phyloP scores from a whole-genome alignment of 1,140 invertebrate genomes.

The Tribolium madens region DNA sequence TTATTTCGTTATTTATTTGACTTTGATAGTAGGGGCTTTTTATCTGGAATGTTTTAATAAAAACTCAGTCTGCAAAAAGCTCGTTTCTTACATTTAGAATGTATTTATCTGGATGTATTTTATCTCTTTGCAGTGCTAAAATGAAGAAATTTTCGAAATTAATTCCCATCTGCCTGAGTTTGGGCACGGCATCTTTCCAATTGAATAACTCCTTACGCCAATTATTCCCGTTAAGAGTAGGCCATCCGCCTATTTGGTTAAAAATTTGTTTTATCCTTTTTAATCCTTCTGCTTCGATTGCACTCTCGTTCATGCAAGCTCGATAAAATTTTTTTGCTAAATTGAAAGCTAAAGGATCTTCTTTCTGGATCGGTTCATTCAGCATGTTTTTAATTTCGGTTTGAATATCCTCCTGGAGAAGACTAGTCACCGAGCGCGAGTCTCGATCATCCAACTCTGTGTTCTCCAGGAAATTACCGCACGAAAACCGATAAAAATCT shows the following conservation, averaged over 20 bases:
- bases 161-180: constrained; percentile 58
- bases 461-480: constrained; percentile 69
- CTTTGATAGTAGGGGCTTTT: constrained; percentile 8
- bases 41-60: constrained; percentile 40
- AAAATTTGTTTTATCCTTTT: constrained; percentile 67
- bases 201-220: constrained; percentile 69
- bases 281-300: constrained; percentile 62
- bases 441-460: constrained; percentile 49
- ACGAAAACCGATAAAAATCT: constrained; percentile 92
- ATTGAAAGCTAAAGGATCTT: constrained; percentile 52
- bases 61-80: neutral
- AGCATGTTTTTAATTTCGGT: constrained; percentile 57
- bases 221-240: constrained; percentile 68
- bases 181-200: constrained; percentile 59
- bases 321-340: constrained; percentile 58
- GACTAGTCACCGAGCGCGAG: constrained; percentile 47
- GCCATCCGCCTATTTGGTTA: constrained; percentile 73
- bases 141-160: constrained; percentile 60
- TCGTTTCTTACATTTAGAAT: constrained; percentile 59
- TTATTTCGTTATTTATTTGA: constrained; percentile 46
- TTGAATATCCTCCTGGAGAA: constrained; percentile 52
- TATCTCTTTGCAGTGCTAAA: constrained; percentile 55
- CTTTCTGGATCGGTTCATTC: constrained; percentile 48
- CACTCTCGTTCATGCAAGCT: constrained; percentile 60
- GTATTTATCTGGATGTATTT: constrained; percentile 53